Evolutionary conservation across 2,888 invertebrate genomes (phyloP).

Genomic region (Amiota communis): DNA sequence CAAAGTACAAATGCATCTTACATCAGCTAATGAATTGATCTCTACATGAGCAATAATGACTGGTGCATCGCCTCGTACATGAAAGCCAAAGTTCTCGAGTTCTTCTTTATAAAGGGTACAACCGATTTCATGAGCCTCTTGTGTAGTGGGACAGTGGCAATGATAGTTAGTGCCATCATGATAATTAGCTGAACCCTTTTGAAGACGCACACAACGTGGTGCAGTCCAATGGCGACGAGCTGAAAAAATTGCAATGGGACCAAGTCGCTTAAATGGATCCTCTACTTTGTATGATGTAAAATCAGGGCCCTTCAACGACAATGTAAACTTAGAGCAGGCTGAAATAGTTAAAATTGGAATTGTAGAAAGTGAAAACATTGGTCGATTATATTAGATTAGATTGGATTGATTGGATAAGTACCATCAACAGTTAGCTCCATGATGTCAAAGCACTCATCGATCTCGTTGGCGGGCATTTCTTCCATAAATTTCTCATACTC

Average conservation of each 20-base stretch:
- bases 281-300: constrained; percentile 81
- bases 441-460: constrained; percentile 71
- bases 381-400: background rate
- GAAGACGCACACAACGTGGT: constrained; percentile 87
- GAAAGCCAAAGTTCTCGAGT: constrained; percentile 92
- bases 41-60: constrained; percentile 94
- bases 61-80: constrained; percentile 93
- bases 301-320: constrained; percentile 90
- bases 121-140: constrained; percentile 65
- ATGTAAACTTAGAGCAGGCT: constrained; percentile 84
- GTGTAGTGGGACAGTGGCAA: constrained; percentile 64
- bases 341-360: background rate
- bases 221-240: constrained; percentile 95
- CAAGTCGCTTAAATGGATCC: constrained; percentile 90
- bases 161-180: constrained; percentile 61
- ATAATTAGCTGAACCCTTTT: constrained; percentile 76
- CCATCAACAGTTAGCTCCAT: constrained; percentile 70
- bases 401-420: constrained; percentile 39
- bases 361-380: background rate
- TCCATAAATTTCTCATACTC: constrained; percentile 70
- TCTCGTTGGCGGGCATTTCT: constrained; percentile 63
- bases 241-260: constrained; percentile 95
- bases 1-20: constrained; percentile 74
- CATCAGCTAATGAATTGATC: constrained; percentile 91
- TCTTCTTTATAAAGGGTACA: constrained; percentile 68